phyloP scores from a whole-genome alignment of 2,888 invertebrate species.

The Ophion costatus region DNA sequence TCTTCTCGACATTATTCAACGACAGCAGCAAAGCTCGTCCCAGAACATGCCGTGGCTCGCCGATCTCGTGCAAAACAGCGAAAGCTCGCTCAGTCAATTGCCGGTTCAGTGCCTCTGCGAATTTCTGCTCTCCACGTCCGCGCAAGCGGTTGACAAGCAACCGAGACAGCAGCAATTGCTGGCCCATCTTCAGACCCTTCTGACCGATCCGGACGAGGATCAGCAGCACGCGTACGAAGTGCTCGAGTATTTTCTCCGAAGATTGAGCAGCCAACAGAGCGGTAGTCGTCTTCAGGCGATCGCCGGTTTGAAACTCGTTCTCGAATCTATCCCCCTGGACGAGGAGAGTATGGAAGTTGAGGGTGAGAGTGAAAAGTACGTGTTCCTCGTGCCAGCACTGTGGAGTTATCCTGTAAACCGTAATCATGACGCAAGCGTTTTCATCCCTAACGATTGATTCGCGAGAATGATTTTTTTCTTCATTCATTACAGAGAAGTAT shows the following conservation, averaged over 20 bases:
- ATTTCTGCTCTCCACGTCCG: conserved; percentile 90
- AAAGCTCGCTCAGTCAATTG: conserved; percentile 93
- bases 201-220: conserved; percentile 85
- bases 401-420: neutral
- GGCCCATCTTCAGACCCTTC: conserved; percentile 86
- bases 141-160: conserved; percentile 88
- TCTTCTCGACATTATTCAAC: conserved; percentile 95
- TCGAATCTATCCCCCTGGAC: conserved; percentile 84
- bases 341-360: conserved; percentile 84
- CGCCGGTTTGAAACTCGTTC: conserved; percentile 89
- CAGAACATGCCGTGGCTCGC: conserved; percentile 99
- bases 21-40: conserved; percentile 91
- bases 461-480: conserved; percentile 9
- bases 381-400: neutral
- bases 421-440: neutral
- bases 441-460: neutral
- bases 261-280: conserved; percentile 93
- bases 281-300: conserved; percentile 91
- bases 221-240: conserved; percentile 91
- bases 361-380: conserved; percentile 78
- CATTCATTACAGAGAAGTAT: conserved; percentile 81
- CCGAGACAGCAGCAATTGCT: conserved; percentile 91
- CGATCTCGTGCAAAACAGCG: conserved; percentile 95
- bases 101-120: conserved; percentile 99
- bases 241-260: conserved; percentile 93